Evolutionary conservation across 2,888 invertebrate genomes (phyloP).

Genomic region (Mythimna loreyi): DNA sequence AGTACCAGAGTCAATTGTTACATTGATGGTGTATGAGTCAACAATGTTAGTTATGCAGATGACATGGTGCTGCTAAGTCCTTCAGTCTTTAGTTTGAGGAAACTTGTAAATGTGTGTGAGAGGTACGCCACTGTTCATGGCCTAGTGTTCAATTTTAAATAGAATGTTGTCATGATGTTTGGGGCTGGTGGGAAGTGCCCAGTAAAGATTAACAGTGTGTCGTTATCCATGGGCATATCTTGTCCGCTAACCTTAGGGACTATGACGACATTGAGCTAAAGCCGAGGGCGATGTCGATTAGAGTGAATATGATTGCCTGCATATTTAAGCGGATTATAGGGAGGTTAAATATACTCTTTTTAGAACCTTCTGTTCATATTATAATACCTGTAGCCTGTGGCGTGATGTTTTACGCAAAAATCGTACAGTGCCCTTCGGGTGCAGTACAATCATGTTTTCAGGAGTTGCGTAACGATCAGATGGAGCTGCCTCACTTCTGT

Average conservation of each 20-base stretch:
- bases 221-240: too few species aligned
- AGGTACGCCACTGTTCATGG: not conserved
- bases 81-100: not conserved
- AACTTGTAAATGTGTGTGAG: not conserved
- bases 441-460: too few species aligned
- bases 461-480: too few species aligned
- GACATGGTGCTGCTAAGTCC: conserved; percentile 2
- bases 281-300: not conserved
- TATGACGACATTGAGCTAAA: conserved; percentile 1
- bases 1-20: not conserved
- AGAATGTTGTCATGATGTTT: not conserved
- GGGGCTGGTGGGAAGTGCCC: not conserved
- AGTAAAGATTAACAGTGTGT: too few species aligned
- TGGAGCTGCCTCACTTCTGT: not conserved
- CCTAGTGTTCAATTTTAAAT: not conserved
- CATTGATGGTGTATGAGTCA: not conserved
- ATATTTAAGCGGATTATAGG: too few species aligned
- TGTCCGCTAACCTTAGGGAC: not conserved
- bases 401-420: too few species aligned
- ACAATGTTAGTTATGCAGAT: not conserved
- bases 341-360: not conserved
- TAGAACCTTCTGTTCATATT: not conserved
- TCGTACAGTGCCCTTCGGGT: too few species aligned
- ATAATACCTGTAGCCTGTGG: too few species aligned
- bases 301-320: not conserved